Percentiles rank a stretch among this genome's conserved stretches.
Conservation (phyloP, 2,113 vertebrate genomes). For the Stegastes partitus region DNA sequence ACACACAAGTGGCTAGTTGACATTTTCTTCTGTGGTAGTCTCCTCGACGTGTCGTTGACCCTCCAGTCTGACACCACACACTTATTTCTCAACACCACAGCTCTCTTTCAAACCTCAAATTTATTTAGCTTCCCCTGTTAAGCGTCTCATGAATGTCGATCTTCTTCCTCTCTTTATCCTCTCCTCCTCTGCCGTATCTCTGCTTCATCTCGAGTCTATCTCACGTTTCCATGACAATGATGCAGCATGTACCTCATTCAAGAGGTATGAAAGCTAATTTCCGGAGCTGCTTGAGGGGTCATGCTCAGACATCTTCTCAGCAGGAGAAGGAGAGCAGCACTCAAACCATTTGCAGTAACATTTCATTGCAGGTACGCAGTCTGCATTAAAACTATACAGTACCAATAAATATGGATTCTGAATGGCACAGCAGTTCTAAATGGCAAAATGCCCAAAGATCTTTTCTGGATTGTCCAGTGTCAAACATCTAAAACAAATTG, state of each 20-base stretch:
- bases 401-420: background rate
- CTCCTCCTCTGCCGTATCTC: background rate
- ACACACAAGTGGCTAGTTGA: too few species aligned
- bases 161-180: accelerated
- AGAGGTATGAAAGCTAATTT: conserved; percentile 16
- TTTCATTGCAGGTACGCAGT: background rate
- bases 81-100: background rate
- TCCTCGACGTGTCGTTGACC: background rate
- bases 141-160: background rate
- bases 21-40: too few species aligned
- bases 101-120: background rate
- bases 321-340: background rate
- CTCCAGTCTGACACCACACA: too few species aligned
- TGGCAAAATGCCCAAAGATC: background rate
- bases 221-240: conserved; percentile 34
- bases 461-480: background rate
- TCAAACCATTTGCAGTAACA: background rate
- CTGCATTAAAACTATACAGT: background rate
- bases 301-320: background rate
- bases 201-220: conserved; percentile 27
- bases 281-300: background rate
- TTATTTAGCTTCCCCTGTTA: background rate
- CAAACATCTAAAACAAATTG: background rate
- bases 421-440: background rate
- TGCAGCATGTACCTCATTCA: background rate